phyloP scores from a whole-genome alignment of 2,888 invertebrate genomes.

The Aelia acuminata region DNA sequence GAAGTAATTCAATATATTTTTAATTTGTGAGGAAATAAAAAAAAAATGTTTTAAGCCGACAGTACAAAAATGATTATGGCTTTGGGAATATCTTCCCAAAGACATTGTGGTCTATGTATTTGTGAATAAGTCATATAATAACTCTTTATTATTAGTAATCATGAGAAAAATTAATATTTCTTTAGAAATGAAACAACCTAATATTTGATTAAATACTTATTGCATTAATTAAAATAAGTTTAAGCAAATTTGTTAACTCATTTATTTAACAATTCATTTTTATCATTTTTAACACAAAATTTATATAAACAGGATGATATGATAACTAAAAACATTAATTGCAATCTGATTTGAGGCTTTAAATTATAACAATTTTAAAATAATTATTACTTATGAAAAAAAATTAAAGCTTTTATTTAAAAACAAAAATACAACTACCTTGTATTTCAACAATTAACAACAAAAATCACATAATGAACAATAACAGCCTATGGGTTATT shows the following conservation, averaged over 20 bases:
- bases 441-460: slow-evolving; percentile 23
- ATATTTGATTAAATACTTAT: background rate
- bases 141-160: too few relatives aligned
- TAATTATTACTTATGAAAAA: background rate
- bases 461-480: slow-evolving; percentile 44
- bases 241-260: background rate
- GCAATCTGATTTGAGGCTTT: background rate
- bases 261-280: background rate
- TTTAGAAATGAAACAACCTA: background rate
- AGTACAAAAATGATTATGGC: too few relatives aligned
- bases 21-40: too few relatives aligned
- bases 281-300: background rate
- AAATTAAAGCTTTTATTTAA: slow-evolving; percentile 49
- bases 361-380: background rate
- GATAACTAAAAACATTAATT: background rate
- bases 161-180: background rate
- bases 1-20: too few relatives aligned
- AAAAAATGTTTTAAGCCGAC: too few relatives aligned
- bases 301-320: background rate
- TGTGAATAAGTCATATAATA: too few relatives aligned
- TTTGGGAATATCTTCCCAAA: too few relatives aligned
- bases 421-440: slow-evolving; percentile 24
- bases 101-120: too few relatives aligned
- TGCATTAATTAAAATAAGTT: background rate
- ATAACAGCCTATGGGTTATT: background rate